A percentile compares a stretch with the other conserved stretches of the same genome.
These are phyloP conservation scores for Campopleginae sp. DNA, from an alignment of 2,888 invertebrate genomes.

Conservation along the genomic window DNA sequence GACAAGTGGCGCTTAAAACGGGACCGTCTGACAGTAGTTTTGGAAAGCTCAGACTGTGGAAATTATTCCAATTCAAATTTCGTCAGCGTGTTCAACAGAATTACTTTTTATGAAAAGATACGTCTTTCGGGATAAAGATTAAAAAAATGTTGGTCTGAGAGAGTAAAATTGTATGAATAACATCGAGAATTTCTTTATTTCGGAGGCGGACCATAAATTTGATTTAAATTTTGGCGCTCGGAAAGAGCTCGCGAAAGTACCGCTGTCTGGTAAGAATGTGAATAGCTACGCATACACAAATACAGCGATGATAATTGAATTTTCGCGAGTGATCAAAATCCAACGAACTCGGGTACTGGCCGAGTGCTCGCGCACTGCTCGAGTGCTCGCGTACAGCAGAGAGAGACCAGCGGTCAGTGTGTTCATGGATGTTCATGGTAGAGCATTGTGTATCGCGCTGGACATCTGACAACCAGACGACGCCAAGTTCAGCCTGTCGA, in stretches of 20 bases:
- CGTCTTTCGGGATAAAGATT: not conserved
- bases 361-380: too few species aligned
- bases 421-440: constrained; percentile 45
- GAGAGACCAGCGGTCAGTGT: constrained; percentile 39
- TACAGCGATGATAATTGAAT: not conserved
- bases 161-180: not conserved
- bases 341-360: constrained; percentile 5
- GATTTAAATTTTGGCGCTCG: not conserved
- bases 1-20: constrained; percentile 37
- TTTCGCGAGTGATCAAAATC: not conserved
- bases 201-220: not conserved
- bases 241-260: not conserved
- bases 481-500: constrained; percentile 39
- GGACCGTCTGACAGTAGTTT: not conserved
- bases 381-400: constrained; percentile 6
- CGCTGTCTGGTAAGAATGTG: not conserved
- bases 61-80: not conserved
- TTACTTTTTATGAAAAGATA: not conserved
- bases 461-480: constrained; percentile 59
- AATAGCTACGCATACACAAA: not conserved
- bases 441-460: constrained; percentile 37
- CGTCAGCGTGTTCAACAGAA: not conserved
- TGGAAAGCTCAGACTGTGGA: not conserved
- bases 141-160: not conserved
- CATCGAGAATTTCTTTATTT: not conserved